Conservation (phyloP, 1,140 invertebrate species). For the Paralvinella palmiformis region DNA sequence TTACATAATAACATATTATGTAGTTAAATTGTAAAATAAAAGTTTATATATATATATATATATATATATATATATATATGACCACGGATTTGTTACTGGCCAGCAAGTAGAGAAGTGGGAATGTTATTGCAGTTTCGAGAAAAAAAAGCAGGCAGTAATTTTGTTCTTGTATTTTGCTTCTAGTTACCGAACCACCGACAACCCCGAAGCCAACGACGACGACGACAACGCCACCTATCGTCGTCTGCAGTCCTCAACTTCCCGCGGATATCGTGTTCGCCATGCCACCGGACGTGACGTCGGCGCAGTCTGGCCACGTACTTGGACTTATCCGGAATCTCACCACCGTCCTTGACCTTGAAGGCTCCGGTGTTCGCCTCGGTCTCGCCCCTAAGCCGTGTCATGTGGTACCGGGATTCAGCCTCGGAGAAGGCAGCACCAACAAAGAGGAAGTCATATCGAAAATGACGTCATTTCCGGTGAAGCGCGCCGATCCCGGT, state of each 20-base stretch:
- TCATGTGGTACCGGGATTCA: not conserved
- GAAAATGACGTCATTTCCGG: not conserved
- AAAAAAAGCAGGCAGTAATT: not conserved
- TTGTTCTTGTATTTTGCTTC: not conserved
- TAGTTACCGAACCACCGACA: not conserved
- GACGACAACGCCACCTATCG: not conserved
- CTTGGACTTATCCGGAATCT: constrained; percentile 1
- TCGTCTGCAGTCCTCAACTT: not conserved
- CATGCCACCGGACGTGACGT: not conserved
- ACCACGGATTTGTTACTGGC: not conserved
- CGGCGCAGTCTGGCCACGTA: not conserved
- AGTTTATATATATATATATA: not conserved
- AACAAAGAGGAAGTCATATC: not conserved
- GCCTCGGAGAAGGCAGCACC: not conserved
- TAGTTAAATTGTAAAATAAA: too few species aligned
- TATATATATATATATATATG: constrained; percentile 2
- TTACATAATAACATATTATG: too few species aligned
- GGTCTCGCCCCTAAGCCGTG: not conserved
- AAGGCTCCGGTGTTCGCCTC: not conserved
- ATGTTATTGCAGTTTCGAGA: not conserved
- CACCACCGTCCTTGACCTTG: not conserved
- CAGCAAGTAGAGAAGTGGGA: not conserved
- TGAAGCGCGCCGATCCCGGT: not conserved
- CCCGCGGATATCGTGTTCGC: not conserved
- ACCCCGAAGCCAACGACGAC: not conserved